A percentile compares a stretch with the other conserved stretches of the same genome.
phyloP scores from a whole-genome alignment of 2,797 vertebrate genomes.

The Eulemur coronatus region DNA sequence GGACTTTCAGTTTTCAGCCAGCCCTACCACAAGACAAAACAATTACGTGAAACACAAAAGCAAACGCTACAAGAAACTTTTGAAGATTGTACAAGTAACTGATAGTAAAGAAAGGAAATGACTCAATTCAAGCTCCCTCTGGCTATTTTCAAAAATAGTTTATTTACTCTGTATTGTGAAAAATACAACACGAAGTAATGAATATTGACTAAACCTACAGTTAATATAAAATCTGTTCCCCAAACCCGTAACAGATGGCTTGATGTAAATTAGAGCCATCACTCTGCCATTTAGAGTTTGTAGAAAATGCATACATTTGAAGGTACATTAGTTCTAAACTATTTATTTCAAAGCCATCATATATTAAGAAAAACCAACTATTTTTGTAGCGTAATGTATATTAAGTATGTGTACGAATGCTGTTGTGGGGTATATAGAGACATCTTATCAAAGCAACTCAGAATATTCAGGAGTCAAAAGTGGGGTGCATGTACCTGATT shows the following conservation, averaged over 20 bases:
- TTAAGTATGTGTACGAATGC: background rate
- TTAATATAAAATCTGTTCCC: constrained; percentile 54
- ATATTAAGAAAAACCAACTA: constrained; percentile 16
- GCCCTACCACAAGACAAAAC: background rate
- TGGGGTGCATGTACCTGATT: fast-evolving
- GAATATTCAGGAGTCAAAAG: background rate
- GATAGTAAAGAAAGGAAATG: background rate
- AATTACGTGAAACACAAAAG: background rate
- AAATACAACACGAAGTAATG: constrained; percentile 40
- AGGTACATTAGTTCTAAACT: constrained; percentile 51
- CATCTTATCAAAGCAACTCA: background rate
- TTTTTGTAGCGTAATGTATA: background rate
- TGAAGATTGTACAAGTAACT: background rate
- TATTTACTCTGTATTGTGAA: constrained; percentile 24
- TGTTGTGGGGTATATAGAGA: background rate
- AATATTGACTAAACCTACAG: constrained; percentile 50
- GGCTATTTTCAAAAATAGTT: constrained; percentile 58
- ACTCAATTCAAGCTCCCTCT: background rate
- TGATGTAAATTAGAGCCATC: constrained; percentile 58
- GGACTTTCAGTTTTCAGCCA: background rate
- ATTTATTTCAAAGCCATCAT: constrained; percentile 40
- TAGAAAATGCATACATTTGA: constrained; percentile 36
- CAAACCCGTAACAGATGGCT: constrained; percentile 46
- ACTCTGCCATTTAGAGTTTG: constrained; percentile 30
- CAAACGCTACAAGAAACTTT: background rate